Conservation (phyloP, 35 echinoderm and acorn worm species). For the Ophiothrix spiculata region DNA sequence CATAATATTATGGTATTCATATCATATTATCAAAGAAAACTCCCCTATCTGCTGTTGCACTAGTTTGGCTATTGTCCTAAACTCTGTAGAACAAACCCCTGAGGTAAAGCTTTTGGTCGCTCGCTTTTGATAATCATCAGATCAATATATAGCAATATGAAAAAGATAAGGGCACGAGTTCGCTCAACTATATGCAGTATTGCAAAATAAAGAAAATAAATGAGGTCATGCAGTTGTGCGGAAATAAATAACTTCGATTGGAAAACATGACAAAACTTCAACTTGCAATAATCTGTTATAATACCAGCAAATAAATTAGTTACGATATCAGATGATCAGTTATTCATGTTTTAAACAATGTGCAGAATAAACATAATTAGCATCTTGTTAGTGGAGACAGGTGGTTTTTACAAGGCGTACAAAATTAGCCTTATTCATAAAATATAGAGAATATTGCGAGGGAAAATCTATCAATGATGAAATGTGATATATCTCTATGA, state of each 20-base stretch:
- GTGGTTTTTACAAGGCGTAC: not conserved
- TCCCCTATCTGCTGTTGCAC: not conserved
- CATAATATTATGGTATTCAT: conserved; percentile 14
- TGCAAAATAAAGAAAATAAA: not conserved
- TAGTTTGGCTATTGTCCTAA: not conserved
- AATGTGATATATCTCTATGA: not conserved
- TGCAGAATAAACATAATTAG: not conserved
- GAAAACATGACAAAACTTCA: not conserved
- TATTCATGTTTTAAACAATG: not conserved
- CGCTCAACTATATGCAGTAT: not conserved
- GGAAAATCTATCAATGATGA: not conserved
- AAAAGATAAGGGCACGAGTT: conserved; percentile 4
- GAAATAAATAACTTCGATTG: not conserved
- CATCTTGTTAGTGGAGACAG: not conserved
- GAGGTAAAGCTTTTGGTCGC: conserved; percentile 3
- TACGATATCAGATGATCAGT: not conserved
- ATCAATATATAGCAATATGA: not conserved
- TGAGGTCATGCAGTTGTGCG: not conserved
- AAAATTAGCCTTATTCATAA: not conserved
- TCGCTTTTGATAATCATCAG: conserved; percentile 4
- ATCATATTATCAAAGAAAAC: conserved; percentile 5
- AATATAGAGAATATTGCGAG: not conserved
- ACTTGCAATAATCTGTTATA: not conserved
- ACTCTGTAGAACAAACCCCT: conserved; percentile 8
- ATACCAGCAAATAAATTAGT: not conserved